Evolutionary conservation across 2,888 invertebrate genomes (phyloP).

Genomic region (Cephus pygmeus): DNA sequence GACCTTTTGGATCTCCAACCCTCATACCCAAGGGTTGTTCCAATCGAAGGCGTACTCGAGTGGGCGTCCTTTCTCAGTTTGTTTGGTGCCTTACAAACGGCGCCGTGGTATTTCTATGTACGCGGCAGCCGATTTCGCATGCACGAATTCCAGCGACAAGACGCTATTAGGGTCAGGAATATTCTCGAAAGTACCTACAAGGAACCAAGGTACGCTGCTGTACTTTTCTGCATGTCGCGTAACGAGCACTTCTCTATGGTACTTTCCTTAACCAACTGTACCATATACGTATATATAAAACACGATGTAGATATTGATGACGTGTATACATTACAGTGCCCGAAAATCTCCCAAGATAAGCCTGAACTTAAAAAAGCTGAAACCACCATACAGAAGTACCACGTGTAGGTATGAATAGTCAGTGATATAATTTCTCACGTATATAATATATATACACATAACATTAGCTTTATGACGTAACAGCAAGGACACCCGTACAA

Average conservation of each 20-base stretch:
- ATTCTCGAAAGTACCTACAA: conserved; percentile 18
- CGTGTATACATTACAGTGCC: background rate
- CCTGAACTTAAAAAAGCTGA: background rate
- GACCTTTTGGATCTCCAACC: no score
- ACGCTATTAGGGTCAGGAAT: conserved; percentile 16
- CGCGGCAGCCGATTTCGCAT: conserved; percentile 18
- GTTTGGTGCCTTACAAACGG: background rate
- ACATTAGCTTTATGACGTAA: background rate
- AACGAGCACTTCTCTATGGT: background rate
- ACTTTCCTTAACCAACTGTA: background rate
- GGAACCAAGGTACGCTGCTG: background rate
- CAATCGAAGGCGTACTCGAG: background rate
- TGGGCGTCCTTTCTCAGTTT: background rate
- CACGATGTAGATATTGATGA: background rate
- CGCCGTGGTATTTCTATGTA: background rate
- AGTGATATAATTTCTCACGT: background rate
- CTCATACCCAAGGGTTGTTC: no score
- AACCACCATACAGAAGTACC: background rate
- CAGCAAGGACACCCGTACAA: background rate
- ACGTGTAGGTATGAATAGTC: background rate
- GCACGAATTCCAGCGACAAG: conserved; percentile 17
- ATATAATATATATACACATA: background rate
- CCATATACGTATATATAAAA: background rate
- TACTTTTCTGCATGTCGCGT: background rate
- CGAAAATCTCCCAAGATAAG: background rate